These are phyloP conservation scores for Drosophila mojavensis DNA, from an alignment of 1,140 invertebrate species.

Conservation along the genomic window DNA sequence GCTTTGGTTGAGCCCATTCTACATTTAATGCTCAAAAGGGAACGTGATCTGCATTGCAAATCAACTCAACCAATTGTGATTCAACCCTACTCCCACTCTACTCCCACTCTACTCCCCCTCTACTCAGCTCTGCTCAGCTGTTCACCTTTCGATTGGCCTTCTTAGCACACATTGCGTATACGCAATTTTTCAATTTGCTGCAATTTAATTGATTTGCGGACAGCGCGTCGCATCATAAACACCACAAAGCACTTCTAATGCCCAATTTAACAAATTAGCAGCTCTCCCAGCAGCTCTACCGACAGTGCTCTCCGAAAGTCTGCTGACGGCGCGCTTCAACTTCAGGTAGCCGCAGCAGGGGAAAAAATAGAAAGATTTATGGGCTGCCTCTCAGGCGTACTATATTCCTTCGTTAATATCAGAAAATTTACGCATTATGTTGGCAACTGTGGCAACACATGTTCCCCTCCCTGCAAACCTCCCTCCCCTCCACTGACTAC, in stretches of 20 bases:
- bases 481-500: no score
- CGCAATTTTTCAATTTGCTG: slow-evolving; percentile 38
- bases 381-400: slow-evolving; percentile 26
- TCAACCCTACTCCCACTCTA: no score
- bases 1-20: slow-evolving; percentile 10
- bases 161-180: slow-evolving; percentile 19
- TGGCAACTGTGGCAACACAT: slow-evolving; percentile 25
- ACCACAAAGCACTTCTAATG: slow-evolving; percentile 6
- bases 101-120: neutral
- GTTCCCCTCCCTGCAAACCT: neutral
- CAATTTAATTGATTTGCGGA: slow-evolving; percentile 31
- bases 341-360: slow-evolving; percentile 20
- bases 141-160: slow-evolving; percentile 8
- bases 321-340: neutral
- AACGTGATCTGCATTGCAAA: slow-evolving; percentile 53
- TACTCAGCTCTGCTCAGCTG: neutral
- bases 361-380: slow-evolving; percentile 30
- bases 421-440: slow-evolving; percentile 38
- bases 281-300: neutral
- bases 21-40: slow-evolving; percentile 23
- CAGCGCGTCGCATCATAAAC: slow-evolving; percentile 12
- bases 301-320: slow-evolving; percentile 1
- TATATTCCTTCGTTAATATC: slow-evolving; percentile 39
- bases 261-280: slow-evolving; percentile 36
- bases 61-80: no score